Percentiles rank a stretch among this genome's conserved stretches.
These are phyloP conservation scores for Microcaecilia unicolor DNA, from an alignment of 2,797 vertebrate genomes.

Conservation along the genomic window DNA sequence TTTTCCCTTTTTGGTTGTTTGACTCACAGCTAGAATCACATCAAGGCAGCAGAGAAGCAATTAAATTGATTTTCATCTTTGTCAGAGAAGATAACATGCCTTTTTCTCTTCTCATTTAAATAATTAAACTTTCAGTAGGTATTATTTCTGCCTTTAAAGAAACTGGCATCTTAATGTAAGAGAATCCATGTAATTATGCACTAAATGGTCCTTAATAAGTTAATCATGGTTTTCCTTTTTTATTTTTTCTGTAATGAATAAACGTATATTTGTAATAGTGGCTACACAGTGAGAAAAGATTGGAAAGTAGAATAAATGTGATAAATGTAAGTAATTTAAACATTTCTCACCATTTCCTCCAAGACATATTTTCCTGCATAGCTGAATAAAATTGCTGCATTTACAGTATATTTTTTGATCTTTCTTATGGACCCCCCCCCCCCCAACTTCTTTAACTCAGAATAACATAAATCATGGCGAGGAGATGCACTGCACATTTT, in stretches of 20 bases:
- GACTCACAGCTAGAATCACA: slow-evolving; percentile 69
- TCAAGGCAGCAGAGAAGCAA: slow-evolving; percentile 69
- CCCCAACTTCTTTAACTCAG: too few relatives aligned
- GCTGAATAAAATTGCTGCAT: too few relatives aligned
- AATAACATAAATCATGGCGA: too few relatives aligned
- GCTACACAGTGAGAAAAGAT: slow-evolving; percentile 33
- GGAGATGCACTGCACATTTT: too few relatives aligned
- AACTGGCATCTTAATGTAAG: slow-evolving; percentile 68
- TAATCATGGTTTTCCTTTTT: slow-evolving; percentile 66
- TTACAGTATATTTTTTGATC: too few relatives aligned
- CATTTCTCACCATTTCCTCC: too few relatives aligned
- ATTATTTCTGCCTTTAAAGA: slow-evolving; percentile 72
- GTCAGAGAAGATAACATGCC: slow-evolving; percentile 70
- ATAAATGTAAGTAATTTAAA: slow-evolving; percentile 19
- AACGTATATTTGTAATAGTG: slow-evolving; percentile 55
- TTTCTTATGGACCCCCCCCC: too few relatives aligned
- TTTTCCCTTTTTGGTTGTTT: slow-evolving; percentile 71
- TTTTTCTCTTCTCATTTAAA: slow-evolving; percentile 71
- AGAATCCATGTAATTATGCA: slow-evolving; percentile 69
- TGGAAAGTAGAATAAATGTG: slow-evolving; percentile 10
- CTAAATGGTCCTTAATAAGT: slow-evolving; percentile 69
- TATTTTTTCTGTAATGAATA: slow-evolving; percentile 53
- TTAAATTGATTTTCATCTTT: slow-evolving; percentile 80
- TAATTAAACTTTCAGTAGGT: slow-evolving; percentile 75
- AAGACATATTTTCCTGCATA: too few relatives aligned